Evolutionary conservation across 2,797 vertebrate species (phyloP).

Genomic region (Betta splendens): DNA sequence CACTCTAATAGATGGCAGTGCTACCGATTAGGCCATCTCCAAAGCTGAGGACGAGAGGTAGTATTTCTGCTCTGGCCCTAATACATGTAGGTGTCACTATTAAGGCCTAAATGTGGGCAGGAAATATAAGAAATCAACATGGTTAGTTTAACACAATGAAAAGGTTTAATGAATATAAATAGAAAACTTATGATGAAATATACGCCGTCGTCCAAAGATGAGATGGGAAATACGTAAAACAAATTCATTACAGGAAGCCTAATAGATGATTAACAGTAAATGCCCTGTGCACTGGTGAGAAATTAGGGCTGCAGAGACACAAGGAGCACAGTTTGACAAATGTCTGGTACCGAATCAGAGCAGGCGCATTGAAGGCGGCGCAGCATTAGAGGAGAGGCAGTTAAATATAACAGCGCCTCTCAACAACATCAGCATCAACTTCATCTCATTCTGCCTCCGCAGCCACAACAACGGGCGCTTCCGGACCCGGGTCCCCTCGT

Average conservation of each 20-base stretch:
- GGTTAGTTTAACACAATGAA: background rate
- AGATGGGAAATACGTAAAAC: background rate
- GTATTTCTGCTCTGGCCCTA: slow-evolving; percentile 28
- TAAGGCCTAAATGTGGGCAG: slow-evolving; percentile 20
- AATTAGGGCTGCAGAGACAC: background rate
- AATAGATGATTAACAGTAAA: slow-evolving; percentile 1
- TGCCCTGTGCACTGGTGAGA: background rate
- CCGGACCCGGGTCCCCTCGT: slow-evolving; percentile 1
- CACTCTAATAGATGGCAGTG: slow-evolving; percentile 46
- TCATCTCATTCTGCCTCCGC: background rate
- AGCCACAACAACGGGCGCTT: background rate
- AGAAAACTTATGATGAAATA: background rate
- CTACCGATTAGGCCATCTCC: slow-evolving; percentile 40
- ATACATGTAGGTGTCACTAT: slow-evolving; percentile 17
- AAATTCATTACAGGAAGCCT: background rate
- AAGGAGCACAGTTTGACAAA: background rate
- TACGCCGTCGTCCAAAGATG: background rate
- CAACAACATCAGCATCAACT: background rate
- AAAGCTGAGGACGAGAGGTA: slow-evolving; percentile 28
- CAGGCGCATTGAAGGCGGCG: background rate
- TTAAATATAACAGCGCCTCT: background rate
- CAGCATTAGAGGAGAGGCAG: background rate
- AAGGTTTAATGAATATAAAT: background rate
- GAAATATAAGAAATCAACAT: slow-evolving; percentile 14
- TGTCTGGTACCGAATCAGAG: background rate